Evolutionary conservation across 2,888 invertebrate species (phyloP), one percentile per base, ranked within the genome.

Genomic region (Chrysolina americana): DNA sequence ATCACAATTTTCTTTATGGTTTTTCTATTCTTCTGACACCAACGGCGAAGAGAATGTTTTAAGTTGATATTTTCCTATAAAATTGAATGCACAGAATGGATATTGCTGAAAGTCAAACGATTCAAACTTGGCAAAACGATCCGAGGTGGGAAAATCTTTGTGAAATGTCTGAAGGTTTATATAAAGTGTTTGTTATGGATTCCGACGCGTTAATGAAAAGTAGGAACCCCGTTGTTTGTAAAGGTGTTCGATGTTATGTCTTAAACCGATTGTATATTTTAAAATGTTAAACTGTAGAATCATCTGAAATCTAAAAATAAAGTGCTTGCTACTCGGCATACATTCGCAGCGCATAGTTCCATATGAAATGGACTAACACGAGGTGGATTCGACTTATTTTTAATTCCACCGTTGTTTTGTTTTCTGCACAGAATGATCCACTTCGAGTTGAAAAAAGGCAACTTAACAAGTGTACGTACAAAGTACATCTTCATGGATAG

Each of bases 241-340:
- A 68, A 68, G 68, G 68, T 68, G 68, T 68, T 44, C n/a, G 59
- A 59, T 68, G 53, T 68, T 68, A 56, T 53, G 68, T 36, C 41
- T 28, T 50, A 41, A 41, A 15, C 41, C 11, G 68, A 68, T 53
- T 56, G 68, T 53, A 53, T 68, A 68, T 68, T 68, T 68, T 68
- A 68, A 48, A 41, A 53, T 68, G 68, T 68, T 50, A 50, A 50
- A 41, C 68, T 21, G 50, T 50, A 41, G 53, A 48, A 68, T 68
- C 68, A 56, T 41, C 41, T 68, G 68, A 17, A n/a, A 68, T 68
- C 68, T 68, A 68, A 68, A 68, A 68, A 68, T 68, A 68, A 68
- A 56, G 53, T 15, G 41, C 68, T 68, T 53, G 50, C 53, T 21
- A 56, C 41, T 41, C 53, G 21, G 68, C 68, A 23, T 36, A 68